phyloP scores from a whole-genome alignment of 1,140 invertebrate species.

The Bathynomus jamesi region DNA sequence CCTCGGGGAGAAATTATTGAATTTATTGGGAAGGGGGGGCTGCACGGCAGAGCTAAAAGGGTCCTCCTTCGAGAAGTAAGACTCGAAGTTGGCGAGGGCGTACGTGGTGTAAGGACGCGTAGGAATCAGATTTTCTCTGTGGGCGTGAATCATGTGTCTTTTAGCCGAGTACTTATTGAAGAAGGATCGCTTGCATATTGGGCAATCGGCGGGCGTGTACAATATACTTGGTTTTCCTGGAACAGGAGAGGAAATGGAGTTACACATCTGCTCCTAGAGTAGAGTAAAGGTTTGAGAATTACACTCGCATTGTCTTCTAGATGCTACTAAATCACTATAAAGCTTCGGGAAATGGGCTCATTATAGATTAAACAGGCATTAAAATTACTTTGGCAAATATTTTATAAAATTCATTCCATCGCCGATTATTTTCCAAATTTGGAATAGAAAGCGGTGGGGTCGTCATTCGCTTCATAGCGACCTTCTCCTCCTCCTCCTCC shows the following conservation, averaged over 20 bases:
- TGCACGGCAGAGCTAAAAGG: too few species aligned
- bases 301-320: background rate
- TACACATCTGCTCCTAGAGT: background rate
- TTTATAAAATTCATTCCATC: too few species aligned
- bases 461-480: too few species aligned
- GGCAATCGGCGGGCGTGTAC: slow-evolving; percentile 60
- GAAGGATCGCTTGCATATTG: slow-evolving; percentile 78
- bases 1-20: too few species aligned
- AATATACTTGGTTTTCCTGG: slow-evolving; percentile 32
- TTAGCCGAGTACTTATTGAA: slow-evolving; percentile 84
- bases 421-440: background rate
- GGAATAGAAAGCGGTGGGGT: background rate
- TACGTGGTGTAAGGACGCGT: slow-evolving; percentile 24
- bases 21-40: too few species aligned
- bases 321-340: background rate
- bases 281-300: too few species aligned
- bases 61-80: too few species aligned
- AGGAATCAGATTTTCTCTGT: slow-evolving; percentile 28
- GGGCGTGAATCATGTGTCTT: slow-evolving; percentile 51
- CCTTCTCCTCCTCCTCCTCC: too few species aligned
- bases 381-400: too few species aligned
- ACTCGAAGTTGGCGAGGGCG: slow-evolving; percentile 13
- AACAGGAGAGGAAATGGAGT: slow-evolving; percentile 29
- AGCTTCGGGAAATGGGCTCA: too few species aligned
- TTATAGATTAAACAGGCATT: too few species aligned